Percentiles rank a stretch among this genome's conserved stretches.
These are phyloP conservation scores for Symphodus melops DNA, from an alignment of 2,113 vertebrate genomes.

Conservation along the genomic window DNA sequence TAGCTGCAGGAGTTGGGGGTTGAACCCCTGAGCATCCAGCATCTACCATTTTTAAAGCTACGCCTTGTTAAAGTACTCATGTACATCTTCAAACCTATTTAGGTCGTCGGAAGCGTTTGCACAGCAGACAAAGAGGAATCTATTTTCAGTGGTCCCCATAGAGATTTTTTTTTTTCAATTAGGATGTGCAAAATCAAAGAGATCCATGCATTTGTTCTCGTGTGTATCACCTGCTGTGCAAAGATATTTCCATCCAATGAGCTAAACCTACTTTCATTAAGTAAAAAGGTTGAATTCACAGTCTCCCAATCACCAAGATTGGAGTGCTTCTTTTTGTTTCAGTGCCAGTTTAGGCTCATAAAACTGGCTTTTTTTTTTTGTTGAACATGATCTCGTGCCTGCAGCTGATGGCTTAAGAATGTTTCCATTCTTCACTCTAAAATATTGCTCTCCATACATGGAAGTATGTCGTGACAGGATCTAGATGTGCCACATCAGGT, in stretches of 20 bases:
- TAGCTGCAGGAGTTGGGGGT: too few relatives aligned
- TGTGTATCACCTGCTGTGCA: not conserved
- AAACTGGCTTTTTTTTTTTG: constrained; percentile 7
- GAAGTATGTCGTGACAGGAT: constrained; percentile 24
- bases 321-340: not conserved
- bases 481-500: constrained; percentile 39
- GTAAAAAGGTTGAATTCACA: not conserved
- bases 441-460: constrained; percentile 10
- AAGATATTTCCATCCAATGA: not conserved
- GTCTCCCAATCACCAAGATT: not conserved
- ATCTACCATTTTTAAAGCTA: too few relatives aligned
- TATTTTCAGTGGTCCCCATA: too few relatives aligned
- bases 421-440: constrained; percentile 8
- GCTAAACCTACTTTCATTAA: not conserved
- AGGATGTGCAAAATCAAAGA: not conserved
- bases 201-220: not conserved
- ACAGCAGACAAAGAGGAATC: too few relatives aligned
- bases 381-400: not conserved
- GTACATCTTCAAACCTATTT: too few relatives aligned
- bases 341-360: not conserved
- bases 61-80: too few relatives aligned
- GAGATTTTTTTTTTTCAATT: not conserved
- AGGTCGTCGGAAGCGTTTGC: too few relatives aligned
- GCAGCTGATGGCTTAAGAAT: not conserved
- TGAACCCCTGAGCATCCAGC: too few relatives aligned